phyloP scores from a whole-genome alignment of 2,888 invertebrate species.

The Conomelus anceps region DNA sequence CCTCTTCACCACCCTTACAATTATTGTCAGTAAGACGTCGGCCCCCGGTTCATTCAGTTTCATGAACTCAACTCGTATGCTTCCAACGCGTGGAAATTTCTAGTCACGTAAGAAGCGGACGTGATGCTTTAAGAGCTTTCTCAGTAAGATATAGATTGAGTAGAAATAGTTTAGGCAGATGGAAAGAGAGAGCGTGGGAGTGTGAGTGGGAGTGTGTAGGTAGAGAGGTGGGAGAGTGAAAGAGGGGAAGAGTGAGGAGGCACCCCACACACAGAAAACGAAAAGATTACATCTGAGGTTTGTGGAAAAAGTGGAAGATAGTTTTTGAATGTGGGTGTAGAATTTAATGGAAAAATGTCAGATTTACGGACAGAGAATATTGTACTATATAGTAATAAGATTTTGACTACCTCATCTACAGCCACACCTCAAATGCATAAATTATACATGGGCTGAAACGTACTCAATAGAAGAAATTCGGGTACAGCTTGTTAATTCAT shows the following conservation, averaged over 20 bases:
- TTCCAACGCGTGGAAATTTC: not conserved
- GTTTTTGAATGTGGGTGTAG: too few species aligned
- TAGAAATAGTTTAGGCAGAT: constrained; percentile 27
- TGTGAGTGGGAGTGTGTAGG: not conserved
- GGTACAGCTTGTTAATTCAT: too few species aligned
- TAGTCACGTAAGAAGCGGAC: not conserved
- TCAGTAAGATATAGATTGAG: not conserved
- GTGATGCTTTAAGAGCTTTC: not conserved
- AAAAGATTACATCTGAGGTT: not conserved
- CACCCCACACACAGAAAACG: too few species aligned
- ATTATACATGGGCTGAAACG: too few species aligned
- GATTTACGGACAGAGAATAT: not conserved
- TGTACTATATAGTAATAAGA: not conserved
- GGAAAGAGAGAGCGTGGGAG: constrained; percentile 23
- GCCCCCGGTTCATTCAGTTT: not conserved
- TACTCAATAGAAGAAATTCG: too few species aligned
- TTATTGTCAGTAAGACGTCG: not conserved
- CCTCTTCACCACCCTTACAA: not conserved
- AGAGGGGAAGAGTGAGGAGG: too few species aligned
- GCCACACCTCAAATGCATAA: too few species aligned
- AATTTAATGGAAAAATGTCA: not conserved
- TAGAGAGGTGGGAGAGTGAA: constrained; percentile 6
- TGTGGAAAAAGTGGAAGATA: not conserved
- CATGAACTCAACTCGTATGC: not conserved
- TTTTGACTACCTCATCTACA: not conserved